These are phyloP conservation scores for Neogale vison DNA, from an alignment of 2,113 vertebrate species.

Conservation along the genomic window DNA sequence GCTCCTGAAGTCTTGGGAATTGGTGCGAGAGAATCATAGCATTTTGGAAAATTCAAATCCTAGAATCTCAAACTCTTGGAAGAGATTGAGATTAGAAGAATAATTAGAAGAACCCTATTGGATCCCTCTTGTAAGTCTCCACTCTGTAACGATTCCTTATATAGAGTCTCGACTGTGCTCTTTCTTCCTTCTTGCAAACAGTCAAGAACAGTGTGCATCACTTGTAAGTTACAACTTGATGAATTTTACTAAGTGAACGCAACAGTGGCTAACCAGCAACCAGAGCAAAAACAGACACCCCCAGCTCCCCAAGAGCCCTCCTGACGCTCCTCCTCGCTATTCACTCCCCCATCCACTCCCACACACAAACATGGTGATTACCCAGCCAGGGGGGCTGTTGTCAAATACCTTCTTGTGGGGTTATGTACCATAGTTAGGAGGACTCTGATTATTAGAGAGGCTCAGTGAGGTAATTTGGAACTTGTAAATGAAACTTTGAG, in stretches of 20 bases:
- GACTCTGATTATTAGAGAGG: background rate
- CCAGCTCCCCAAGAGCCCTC: no score
- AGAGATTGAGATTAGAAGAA: no score
- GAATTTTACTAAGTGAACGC: background rate
- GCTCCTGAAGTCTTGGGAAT: background rate
- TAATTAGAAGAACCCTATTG: background rate
- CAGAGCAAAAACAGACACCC: background rate
- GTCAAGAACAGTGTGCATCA: background rate
- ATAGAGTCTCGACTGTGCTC: background rate
- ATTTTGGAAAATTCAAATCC: background rate
- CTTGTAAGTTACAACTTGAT: background rate
- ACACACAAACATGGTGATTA: background rate
- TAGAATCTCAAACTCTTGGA: constrained; percentile 1
- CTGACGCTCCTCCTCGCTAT: no score
- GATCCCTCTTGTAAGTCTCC: background rate
- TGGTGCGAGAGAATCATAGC: background rate
- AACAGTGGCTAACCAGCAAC: background rate
- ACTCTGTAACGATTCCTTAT: background rate
- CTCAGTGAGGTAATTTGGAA: background rate
- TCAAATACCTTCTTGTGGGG: background rate
- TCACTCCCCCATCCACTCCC: background rate
- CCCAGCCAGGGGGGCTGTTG: background rate
- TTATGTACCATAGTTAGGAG: background rate
- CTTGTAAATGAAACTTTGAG: constrained; percentile 11
- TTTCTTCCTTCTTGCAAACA: background rate